A percentile compares a stretch with the other conserved stretches of the same genome.
These are phyloP conservation scores for Sarcophaga rosellei DNA, from an alignment of 2,888 invertebrate species.

Conservation along the genomic window DNA sequence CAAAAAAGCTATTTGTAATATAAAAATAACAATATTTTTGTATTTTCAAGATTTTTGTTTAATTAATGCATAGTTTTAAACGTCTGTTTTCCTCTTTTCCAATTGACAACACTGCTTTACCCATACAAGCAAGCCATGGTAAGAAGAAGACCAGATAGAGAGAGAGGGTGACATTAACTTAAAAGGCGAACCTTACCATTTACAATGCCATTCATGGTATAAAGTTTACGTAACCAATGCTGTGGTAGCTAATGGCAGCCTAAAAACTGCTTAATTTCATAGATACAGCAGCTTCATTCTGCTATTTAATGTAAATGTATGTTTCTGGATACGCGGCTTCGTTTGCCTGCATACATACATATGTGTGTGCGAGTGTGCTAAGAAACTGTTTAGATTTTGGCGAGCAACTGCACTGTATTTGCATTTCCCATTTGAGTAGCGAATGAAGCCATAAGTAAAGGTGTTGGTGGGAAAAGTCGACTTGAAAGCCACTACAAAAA, in stretches of 20 bases:
- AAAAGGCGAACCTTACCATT: conserved; percentile 41
- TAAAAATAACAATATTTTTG: too few species aligned
- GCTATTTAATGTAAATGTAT: not conserved
- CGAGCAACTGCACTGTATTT: not conserved
- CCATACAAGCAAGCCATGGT: too few species aligned
- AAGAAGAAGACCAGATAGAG: too few species aligned
- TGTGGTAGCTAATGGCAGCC: conserved; percentile 47
- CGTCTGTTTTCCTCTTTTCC: too few species aligned
- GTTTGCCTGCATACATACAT: not conserved
- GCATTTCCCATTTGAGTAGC: not conserved
- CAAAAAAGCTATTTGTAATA: too few species aligned
- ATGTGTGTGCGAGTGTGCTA: not conserved
- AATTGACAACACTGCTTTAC: too few species aligned
- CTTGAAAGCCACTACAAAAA: not conserved
- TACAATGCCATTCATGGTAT: conserved; percentile 21
- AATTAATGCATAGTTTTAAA: too few species aligned
- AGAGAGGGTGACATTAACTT: not conserved
- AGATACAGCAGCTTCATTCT: not conserved
- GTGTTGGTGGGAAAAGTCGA: not conserved
- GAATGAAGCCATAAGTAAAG: not conserved
- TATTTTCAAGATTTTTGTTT: too few species aligned
- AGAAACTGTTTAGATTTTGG: not conserved
- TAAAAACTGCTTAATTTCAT: conserved; percentile 26
- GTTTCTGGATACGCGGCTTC: not conserved
- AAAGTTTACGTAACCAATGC: conserved; percentile 51